These are phyloP conservation scores for Pseudomyrmex dendroicus DNA, from an alignment of 1,140 invertebrate species.

Conservation along the genomic window DNA sequence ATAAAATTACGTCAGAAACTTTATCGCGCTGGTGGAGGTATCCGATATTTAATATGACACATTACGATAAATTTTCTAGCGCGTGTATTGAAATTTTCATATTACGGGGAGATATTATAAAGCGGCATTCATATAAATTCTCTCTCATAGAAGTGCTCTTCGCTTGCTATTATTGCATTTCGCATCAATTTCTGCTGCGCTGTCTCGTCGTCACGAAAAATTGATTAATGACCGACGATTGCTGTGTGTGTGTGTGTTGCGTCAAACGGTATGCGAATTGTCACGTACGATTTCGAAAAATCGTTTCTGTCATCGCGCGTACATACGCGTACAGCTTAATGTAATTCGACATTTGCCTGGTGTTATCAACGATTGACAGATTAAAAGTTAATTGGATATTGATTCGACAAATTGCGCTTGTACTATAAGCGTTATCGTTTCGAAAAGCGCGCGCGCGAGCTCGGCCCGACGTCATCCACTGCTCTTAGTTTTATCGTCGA, in stretches of 20 bases:
- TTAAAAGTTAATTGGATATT: conserved; percentile 74
- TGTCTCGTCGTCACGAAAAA: conserved; percentile 33
- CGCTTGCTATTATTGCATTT: conserved; percentile 41
- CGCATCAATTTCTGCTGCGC: neutral
- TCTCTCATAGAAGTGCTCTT: conserved; percentile 3
- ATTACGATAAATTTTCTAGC: conserved; percentile 49
- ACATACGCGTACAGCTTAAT: conserved; percentile 6
- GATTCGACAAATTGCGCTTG: conserved; percentile 69
- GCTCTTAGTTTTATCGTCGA: conserved; percentile 75
- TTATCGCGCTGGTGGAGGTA: conserved; percentile 30
- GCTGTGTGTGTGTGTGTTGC: too few species aligned
- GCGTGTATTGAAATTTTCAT: conserved; percentile 42
- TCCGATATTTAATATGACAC: conserved; percentile 56
- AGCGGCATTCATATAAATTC: conserved; percentile 22
- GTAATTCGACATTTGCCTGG: conserved; percentile 32
- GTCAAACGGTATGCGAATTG: conserved; percentile 5
- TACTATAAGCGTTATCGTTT: conserved; percentile 40
- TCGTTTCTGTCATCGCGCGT: conserved; percentile 6
- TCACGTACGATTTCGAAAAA: conserved; percentile 50
- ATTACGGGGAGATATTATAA: conserved; percentile 29
- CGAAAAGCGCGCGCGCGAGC: neutral
- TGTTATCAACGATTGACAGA: conserved; percentile 68
- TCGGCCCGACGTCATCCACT: conserved; percentile 25
- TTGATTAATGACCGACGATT: conserved; percentile 32
- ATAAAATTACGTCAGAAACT: conserved; percentile 59